Evolutionary conservation across 64 coral and sea anemone genomes (phyloP).

Genomic region (Platygyra sinensis): DNA sequence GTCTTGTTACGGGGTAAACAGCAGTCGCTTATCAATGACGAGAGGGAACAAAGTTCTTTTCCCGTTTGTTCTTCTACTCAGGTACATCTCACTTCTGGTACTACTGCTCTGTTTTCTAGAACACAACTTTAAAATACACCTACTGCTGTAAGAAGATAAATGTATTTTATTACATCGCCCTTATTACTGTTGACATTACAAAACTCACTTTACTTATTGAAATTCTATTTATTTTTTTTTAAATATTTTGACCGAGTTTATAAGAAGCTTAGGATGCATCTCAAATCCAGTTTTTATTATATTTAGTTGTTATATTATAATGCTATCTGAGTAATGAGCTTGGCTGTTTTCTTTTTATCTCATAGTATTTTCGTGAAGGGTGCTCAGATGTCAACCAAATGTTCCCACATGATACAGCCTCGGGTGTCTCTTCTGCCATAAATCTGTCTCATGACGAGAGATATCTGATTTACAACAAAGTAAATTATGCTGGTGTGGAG

Average conservation of each 20-base stretch:
- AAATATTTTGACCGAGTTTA: neutral
- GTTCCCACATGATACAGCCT: neutral
- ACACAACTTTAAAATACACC: too few species aligned
- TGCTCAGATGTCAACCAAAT: neutral
- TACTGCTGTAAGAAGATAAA: too few species aligned
- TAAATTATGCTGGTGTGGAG: neutral
- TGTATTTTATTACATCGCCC: too few species aligned
- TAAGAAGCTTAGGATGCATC: too few species aligned
- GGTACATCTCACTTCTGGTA: too few species aligned
- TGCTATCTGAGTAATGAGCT: neutral
- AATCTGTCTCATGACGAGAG: neutral
- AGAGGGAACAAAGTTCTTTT: too few species aligned
- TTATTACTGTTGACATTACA: too few species aligned
- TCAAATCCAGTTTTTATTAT: too few species aligned
- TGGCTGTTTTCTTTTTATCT: neutral
- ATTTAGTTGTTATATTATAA: neutral
- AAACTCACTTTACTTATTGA: neutral
- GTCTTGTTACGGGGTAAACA: too few species aligned
- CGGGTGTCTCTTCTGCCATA: neutral
- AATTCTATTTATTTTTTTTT: neutral
- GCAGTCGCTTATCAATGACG: too few species aligned
- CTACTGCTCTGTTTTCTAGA: too few species aligned
- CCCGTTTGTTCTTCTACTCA: too few species aligned
- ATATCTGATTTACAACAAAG: neutral
- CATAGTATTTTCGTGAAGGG: neutral